Base-by-base conservation (phyloP, 2,888 invertebrate genomes). In the Plagodis dolabraria region DNA sequence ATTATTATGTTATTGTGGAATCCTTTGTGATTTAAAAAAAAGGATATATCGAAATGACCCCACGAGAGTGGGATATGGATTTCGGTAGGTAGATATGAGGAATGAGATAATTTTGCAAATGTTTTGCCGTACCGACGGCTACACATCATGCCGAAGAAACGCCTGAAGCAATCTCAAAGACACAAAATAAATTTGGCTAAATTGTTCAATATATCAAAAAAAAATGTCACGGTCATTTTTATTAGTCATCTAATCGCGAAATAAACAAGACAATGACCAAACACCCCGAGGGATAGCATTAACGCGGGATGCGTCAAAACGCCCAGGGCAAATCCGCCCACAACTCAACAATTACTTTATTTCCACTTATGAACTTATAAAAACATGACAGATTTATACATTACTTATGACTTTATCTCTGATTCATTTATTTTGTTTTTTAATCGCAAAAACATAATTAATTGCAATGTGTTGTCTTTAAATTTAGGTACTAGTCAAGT, bases 251-350 rank as follows among this genome's bases (percentile, higher is more conserved):
- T 45, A 56, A 63, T 69, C 63, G 69, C 69, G 69, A 69, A 69
- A 69, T 67, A 65, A 67, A 64, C 56, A 62, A 64, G 67, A 66
- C 67, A 59, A 67, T 67, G 64, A 59, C 65, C 67, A 67, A 67
- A 69, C 58, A 69, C 59, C 69, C 67, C 48, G 47, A 63, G 67
- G 69, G 64, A 60, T 45, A 47, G 9, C 36, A 51, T 50, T 49
- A 65, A 58, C 68, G 69, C 69, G 58, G 48, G 47, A 38, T 65
- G 66, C 67, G 74, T 65, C 64, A 63, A 54, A 36, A 38, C 57
- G 72, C 74, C 69, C 50, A 66, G 66, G 71, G 71, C 63, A 38
- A 60, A 55, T 68, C 70, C 79, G 76, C 76, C 78, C 74, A 74
- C 79, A 64, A 57, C 62, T 59, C 64, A 43, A 60, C 62, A 67